Evolutionary conservation across 1,140 invertebrate species (phyloP).

Genomic region (Drosophila rhopaloa): DNA sequence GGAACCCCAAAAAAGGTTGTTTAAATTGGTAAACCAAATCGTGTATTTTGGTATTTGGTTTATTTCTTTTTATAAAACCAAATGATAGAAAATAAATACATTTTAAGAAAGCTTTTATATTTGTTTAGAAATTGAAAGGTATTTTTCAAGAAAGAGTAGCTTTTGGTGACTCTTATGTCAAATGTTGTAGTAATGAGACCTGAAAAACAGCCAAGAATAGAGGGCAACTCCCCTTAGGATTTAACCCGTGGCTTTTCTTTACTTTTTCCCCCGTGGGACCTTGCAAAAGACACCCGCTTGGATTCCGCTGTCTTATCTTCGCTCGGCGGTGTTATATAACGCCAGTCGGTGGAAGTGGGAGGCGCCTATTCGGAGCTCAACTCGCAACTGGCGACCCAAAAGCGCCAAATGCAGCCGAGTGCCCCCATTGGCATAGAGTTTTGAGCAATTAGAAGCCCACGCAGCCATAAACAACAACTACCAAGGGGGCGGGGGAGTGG

Average conservation of each 20-base stretch:
- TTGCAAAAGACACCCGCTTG: conserved; percentile 1
- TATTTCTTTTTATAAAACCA: too few relatives aligned
- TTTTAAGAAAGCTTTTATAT: too few relatives aligned
- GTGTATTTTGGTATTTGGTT: too few relatives aligned
- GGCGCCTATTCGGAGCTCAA: conserved; percentile 75
- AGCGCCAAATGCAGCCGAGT: conserved; percentile 75
- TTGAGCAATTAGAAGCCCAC: conserved; percentile 84
- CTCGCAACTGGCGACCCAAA: conserved; percentile 23
- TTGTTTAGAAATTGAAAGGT: too few relatives aligned
- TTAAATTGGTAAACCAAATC: too few relatives aligned
- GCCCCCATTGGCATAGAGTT: conserved; percentile 81
- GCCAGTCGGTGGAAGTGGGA: conserved; percentile 69
- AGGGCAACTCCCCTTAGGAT: background rate
- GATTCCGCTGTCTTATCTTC: conserved; percentile 9
- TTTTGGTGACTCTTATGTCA: too few relatives aligned
- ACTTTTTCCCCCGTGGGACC: background rate
- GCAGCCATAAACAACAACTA: conserved; percentile 81
- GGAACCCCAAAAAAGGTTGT: too few relatives aligned
- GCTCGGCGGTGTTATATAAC: conserved; percentile 33
- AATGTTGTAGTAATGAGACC: background rate
- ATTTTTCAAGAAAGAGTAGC: too few relatives aligned
- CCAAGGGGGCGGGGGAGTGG: conserved; percentile 13
- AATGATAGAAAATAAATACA: too few relatives aligned
- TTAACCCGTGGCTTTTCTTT: background rate
- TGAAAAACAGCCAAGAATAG: background rate